These are phyloP conservation scores for Eurosta solidaginis DNA, from an alignment of 1,140 invertebrate genomes.

Conservation along the genomic window DNA sequence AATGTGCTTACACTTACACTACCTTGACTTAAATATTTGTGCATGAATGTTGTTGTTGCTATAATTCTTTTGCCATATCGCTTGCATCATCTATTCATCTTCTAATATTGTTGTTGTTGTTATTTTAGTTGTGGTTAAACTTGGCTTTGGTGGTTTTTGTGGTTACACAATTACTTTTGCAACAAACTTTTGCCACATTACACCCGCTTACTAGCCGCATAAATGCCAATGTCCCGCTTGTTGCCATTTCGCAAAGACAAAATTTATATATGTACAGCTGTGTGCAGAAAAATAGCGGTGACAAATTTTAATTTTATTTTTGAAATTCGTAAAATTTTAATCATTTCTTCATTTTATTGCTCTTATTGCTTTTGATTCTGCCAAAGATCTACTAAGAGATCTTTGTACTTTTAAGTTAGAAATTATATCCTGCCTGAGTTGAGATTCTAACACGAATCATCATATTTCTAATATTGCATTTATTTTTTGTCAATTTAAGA, in stretches of 20 bases:
- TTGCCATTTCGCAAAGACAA: neutral
- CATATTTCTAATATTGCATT: no score
- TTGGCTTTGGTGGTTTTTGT: conserved; percentile 27
- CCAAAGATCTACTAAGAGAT: no score
- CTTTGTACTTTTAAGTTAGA: no score
- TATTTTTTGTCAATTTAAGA: no score
- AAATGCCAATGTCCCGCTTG: neutral
- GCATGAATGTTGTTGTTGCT: neutral
- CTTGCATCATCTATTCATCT: neutral
- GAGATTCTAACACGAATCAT: no score
- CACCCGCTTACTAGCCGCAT: conserved; percentile 12
- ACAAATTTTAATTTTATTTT: no score
- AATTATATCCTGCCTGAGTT: no score
- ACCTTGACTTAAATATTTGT: neutral
- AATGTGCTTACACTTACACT: neutral
- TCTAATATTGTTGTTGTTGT: conserved; percentile 14
- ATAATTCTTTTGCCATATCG: neutral
- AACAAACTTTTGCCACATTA: conserved; percentile 28
- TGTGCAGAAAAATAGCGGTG: no score
- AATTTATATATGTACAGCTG: no score
- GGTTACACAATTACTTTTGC: conserved; percentile 29
- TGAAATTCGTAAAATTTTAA: no score
- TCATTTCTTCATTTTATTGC: no score
- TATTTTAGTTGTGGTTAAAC: conserved; percentile 7
- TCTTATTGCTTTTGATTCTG: no score